These are phyloP conservation scores for Microcebus griseorufus DNA, from an alignment of 2,113 vertebrate genomes.

Conservation along the genomic window DNA sequence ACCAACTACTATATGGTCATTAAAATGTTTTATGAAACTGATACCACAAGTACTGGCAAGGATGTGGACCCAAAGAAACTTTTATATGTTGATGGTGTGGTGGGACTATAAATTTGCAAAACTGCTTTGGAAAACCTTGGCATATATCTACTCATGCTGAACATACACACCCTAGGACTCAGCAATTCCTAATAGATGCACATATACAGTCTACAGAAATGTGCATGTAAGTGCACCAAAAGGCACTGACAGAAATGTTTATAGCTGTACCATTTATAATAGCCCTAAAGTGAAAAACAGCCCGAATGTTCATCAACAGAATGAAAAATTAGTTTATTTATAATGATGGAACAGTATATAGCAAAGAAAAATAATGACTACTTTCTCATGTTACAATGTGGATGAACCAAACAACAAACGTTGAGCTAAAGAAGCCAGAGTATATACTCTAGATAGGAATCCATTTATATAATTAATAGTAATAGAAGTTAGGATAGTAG, in stretches of 20 bases:
- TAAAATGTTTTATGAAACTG: neutral
- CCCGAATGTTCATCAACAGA: neutral
- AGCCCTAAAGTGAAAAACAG: neutral
- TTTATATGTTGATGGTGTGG: neutral
- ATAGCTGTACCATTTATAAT: neutral
- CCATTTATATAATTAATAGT: neutral
- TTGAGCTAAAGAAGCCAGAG: neutral
- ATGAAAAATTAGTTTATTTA: conserved; percentile 7
- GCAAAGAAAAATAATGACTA: neutral
- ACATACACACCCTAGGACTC: neutral
- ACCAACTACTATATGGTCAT: neutral
- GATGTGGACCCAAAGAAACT: neutral
- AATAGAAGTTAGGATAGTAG: neutral
- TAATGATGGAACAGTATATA: neutral
- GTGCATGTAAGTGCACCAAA: neutral
- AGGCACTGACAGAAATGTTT: neutral
- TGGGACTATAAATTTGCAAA: neutral
- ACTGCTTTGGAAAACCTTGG: conserved; percentile 5
- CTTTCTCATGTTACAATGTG: neutral
- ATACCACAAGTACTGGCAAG: neutral
- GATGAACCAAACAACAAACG: neutral
- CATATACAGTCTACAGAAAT: neutral
- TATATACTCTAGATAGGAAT: neutral
- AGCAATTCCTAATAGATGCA: neutral
- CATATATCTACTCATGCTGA: neutral